Percentiles rank a stretch among this genome's conserved stretches.
Conservation (phyloP, 1,140 invertebrate genomes). For the Drosophila mojavensis region DNA sequence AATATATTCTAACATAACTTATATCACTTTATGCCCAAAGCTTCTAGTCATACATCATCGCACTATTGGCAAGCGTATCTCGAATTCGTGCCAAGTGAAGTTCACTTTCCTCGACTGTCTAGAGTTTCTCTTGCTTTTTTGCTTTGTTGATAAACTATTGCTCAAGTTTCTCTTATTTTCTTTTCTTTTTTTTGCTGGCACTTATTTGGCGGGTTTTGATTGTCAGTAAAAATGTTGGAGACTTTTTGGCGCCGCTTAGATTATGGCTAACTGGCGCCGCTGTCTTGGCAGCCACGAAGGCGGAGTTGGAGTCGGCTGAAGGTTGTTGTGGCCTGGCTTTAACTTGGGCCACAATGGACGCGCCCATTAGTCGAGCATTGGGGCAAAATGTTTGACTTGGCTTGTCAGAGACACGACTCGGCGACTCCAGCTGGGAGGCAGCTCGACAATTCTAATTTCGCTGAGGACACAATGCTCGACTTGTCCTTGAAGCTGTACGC, state of each 20-base stretch:
- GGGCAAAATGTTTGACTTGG: constrained; percentile 60
- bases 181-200: constrained; percentile 8
- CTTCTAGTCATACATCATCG: no score
- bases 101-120: background rate
- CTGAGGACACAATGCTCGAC: constrained; percentile 56
- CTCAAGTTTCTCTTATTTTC: constrained; percentile 34
- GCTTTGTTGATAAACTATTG: constrained; percentile 48
- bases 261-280: constrained; percentile 77
- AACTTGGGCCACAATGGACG: constrained; percentile 56
- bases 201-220: constrained; percentile 56
- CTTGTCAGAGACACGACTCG: constrained; percentile 62
- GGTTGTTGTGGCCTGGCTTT: constrained; percentile 42
- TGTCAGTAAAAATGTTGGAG: constrained; percentile 81
- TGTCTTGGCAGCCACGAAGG: background rate
- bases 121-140: constrained; percentile 12
- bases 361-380: constrained; percentile 61
- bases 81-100: constrained; percentile 1
- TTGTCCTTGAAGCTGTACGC: constrained; percentile 26
- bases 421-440: constrained; percentile 29
- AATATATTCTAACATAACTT: no score
- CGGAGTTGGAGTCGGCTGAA: background rate
- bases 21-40: no score
- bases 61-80: constrained; percentile 7
- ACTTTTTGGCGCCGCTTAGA: constrained; percentile 74
- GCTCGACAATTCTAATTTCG: constrained; percentile 77